These are phyloP conservation scores for Erannis defoliaria DNA, from an alignment of 2,888 invertebrate genomes.

Conservation along the genomic window DNA sequence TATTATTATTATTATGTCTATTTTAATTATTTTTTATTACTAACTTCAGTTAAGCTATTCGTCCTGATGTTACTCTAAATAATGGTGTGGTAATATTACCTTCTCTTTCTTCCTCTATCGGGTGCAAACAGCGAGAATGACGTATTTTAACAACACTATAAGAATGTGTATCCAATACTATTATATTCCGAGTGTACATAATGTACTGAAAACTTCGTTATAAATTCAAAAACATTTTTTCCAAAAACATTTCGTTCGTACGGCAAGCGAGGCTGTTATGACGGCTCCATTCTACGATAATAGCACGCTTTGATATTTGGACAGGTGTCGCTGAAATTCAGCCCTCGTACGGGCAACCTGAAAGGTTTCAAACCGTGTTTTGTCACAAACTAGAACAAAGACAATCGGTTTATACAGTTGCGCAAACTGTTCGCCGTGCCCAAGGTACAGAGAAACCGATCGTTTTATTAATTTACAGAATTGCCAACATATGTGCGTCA, in stretches of 20 bases:
- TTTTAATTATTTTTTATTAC: too few species aligned
- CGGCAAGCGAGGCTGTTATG: conserved; percentile 35
- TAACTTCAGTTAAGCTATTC: too few species aligned
- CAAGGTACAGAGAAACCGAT: conserved; percentile 16
- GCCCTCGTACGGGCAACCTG: conserved; percentile 54
- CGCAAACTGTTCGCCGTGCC: conserved; percentile 49
- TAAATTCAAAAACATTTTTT: not conserved
- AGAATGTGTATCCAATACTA: conserved; percentile 67
- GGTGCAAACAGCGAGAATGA: conserved; percentile 73
- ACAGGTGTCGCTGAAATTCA: conserved; percentile 75
- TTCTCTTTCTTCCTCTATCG: conserved; percentile 68
- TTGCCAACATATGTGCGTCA: conserved; percentile 18
- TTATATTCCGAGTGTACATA: conserved; percentile 71
- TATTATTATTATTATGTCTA: too few species aligned
- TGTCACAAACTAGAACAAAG: conserved; percentile 66
- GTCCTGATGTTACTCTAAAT: too few species aligned
- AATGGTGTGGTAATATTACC: conserved; percentile 9
- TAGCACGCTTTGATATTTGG: conserved; percentile 76
- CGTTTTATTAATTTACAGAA: conserved; percentile 19
- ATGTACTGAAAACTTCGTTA: not conserved
- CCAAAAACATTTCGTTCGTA: conserved; percentile 30
- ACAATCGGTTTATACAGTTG: conserved; percentile 72
- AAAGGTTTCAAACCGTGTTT: conserved; percentile 56
- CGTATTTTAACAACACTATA: conserved; percentile 75
- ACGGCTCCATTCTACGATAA: conserved; percentile 55